Conservation (phyloP, 2,888 invertebrate genomes). For the Mimumesa dahlbomi region DNA sequence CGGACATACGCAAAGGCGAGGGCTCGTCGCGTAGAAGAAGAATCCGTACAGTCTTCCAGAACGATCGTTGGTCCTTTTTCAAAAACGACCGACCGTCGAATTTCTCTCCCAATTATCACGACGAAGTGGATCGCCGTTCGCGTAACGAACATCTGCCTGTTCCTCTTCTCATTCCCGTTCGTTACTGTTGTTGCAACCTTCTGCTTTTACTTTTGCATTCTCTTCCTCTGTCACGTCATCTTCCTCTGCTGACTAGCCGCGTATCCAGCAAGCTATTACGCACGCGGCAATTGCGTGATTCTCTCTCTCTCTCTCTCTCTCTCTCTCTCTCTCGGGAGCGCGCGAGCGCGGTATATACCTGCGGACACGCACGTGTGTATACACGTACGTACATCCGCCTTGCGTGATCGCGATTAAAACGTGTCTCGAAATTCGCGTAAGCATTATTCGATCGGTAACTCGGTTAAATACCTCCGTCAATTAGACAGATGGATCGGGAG, state of each 20-base stretch:
- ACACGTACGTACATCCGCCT: not conserved
- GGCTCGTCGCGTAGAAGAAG: too few species aligned
- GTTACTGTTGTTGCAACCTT: slow-evolving; percentile 6
- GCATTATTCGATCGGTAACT: not conserved
- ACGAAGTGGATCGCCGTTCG: slow-evolving; percentile 8
- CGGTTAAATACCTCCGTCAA: slow-evolving; percentile 38
- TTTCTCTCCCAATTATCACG: slow-evolving; percentile 7
- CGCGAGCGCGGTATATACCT: too few species aligned
- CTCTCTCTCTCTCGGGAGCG: too few species aligned
- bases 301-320: too few species aligned
- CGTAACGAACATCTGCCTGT: slow-evolving; percentile 11
- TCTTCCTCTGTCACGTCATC: slow-evolving; percentile 3
- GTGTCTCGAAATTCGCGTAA: not conserved
- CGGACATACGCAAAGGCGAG: too few species aligned
- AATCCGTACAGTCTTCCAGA: too few species aligned
- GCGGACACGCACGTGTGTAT: too few species aligned
- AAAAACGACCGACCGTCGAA: too few species aligned
- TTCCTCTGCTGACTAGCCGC: not conserved
- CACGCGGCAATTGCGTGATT: not conserved
- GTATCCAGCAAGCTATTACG: not conserved
- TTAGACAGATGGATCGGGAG: slow-evolving; percentile 65
- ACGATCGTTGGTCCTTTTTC: too few species aligned
- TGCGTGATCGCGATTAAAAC: not conserved
- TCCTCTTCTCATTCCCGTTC: slow-evolving; percentile 9
- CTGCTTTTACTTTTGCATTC: not conserved